Conservation (phyloP, 2,888 invertebrate species). For the Timandra comae region DNA sequence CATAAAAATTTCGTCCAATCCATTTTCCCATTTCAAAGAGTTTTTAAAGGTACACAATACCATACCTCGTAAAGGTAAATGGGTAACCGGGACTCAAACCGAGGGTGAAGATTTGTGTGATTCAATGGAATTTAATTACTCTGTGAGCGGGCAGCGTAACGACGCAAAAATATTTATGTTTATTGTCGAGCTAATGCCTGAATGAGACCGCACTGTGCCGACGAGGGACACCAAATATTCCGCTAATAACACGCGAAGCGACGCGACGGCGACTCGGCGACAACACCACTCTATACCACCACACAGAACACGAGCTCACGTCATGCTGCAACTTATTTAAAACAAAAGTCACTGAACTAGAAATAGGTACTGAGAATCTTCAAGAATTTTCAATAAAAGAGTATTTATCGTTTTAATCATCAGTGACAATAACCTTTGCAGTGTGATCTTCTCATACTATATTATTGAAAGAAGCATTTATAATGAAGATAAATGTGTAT, state of each 20-base stretch:
- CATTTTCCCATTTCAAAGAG: too few species aligned
- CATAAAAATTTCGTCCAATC: too few species aligned
- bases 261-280: conserved; percentile 12
- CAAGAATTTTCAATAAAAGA: too few species aligned
- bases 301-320: background rate
- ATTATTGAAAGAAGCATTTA: too few species aligned
- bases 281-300: conserved; percentile 10
- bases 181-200: conserved; percentile 65
- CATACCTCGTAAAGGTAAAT: conserved; percentile 28
- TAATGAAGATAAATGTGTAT: too few species aligned
- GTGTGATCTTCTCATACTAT: too few species aligned
- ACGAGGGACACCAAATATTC: conserved; percentile 25
- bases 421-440: too few species aligned
- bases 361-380: too few species aligned
- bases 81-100: conserved; percentile 33
- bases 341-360: too few species aligned
- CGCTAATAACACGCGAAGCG: conserved; percentile 15
- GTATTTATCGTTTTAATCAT: too few species aligned
- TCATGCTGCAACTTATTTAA: background rate
- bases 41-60: conserved; percentile 3
- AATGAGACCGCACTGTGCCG: conserved; percentile 55
- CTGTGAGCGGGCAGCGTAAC: conserved; percentile 57
- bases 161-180: conserved; percentile 75
- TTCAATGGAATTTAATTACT: conserved; percentile 74
- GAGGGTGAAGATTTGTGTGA: conserved; percentile 69